Evolutionary conservation across 1,140 invertebrate species (phyloP).

Genomic region (Drosophila pachea): DNA sequence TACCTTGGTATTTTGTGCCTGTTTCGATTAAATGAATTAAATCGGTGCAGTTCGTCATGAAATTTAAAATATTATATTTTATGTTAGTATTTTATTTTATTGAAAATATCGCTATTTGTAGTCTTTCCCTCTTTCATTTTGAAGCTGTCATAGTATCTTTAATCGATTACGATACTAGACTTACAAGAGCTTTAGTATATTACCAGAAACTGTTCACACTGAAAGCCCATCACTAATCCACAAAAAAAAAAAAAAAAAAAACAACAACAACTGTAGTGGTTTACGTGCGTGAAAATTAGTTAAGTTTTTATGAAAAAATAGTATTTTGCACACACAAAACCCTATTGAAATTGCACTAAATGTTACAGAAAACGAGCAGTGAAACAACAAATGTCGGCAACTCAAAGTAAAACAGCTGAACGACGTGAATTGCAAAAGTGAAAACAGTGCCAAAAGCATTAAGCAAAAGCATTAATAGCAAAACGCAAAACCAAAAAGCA

Average conservation of each 20-base stretch:
- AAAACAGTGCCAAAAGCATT: conserved; percentile 55
- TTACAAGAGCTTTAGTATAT: conserved; percentile 5
- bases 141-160: too few relatives aligned
- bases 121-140: not conserved
- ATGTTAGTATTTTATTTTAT: too few relatives aligned
- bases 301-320: conserved; percentile 66
- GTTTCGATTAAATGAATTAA: not conserved
- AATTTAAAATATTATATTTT: too few relatives aligned
- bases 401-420: conserved; percentile 27
- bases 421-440: conserved; percentile 53
- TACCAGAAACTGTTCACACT: conserved; percentile 23
- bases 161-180: conserved; percentile 32
- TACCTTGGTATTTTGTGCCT: not conserved
- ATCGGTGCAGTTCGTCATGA: too few relatives aligned
- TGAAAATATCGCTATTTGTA: too few relatives aligned
- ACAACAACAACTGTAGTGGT: conserved; percentile 54
- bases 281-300: conserved; percentile 75
- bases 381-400: conserved; percentile 26
- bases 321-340: conserved; percentile 31
- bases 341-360: conserved; percentile 35
- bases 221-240: conserved; percentile 40
- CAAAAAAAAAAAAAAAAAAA: conserved; percentile 41
- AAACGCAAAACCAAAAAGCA: conserved; percentile 20
- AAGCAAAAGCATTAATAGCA: conserved; percentile 25
- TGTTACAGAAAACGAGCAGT: conserved; percentile 39